Conservation (phyloP, 2,888 invertebrate species). For the Syrphus vitripennis region DNA sequence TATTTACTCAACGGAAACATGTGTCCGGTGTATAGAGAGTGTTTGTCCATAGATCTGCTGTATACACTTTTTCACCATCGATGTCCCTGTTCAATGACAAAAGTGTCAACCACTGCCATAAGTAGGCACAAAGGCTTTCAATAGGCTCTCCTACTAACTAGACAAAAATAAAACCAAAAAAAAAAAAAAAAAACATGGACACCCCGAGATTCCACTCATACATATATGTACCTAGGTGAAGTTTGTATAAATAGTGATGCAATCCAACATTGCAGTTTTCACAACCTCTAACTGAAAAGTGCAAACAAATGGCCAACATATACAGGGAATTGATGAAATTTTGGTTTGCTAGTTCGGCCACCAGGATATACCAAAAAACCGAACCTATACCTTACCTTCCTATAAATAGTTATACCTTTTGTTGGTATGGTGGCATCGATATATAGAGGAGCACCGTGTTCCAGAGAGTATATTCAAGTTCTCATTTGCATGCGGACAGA, state of each 20-base stretch:
- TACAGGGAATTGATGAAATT: slow-evolving; percentile 63
- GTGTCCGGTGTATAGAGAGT: not conserved
- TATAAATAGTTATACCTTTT: not conserved
- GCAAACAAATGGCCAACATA: slow-evolving; percentile 50
- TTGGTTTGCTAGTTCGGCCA: slow-evolving; percentile 36
- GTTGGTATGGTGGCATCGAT: no score
- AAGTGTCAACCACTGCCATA: slow-evolving; percentile 44
- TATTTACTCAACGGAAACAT: slow-evolving; percentile 32
- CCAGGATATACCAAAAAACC: not conserved
- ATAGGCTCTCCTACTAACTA: no score
- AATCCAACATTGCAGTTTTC: slow-evolving; percentile 33
- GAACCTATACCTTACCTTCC: not conserved
- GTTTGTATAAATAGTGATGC: slow-evolving; percentile 2
- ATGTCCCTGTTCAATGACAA: slow-evolving; percentile 20
- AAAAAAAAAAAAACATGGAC: not conserved
- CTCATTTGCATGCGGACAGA: slow-evolving; percentile 51
- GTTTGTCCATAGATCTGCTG: fast-evolving
- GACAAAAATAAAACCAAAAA: no score
- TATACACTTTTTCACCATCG: not conserved
- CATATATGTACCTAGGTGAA: not conserved
- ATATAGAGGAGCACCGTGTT: not conserved
- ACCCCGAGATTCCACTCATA: not conserved
- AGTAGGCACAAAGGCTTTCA: slow-evolving; percentile 10
- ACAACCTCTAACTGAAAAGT: slow-evolving; percentile 63
- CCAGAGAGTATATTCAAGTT: not conserved